Evolutionary conservation across 2,113 vertebrate genomes (phyloP), one percentile per base, ranked within the genome.

Genomic region (Trematocara stigmaticum): DNA sequence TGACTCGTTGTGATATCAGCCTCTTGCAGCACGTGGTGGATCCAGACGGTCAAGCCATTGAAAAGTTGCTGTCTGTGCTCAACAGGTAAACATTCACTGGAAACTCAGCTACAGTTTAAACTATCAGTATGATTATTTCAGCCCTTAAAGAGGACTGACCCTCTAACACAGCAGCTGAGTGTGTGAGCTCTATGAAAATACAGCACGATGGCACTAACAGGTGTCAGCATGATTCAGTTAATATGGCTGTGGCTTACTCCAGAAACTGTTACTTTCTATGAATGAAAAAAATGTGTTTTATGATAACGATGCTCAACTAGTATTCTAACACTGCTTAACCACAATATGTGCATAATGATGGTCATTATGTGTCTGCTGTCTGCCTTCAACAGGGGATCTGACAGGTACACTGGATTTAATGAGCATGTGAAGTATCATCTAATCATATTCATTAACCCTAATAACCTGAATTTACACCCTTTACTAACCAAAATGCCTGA

Each of bases 1-100:
- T 93, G 29, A 59, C 85, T 23, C 93, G 94, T n/a, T 95, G 90
- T 85, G 91, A 95, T 6, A 81, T 95, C 87, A 78, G 53, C n/a
- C 85, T 96, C 29, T 81, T 96, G 23, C 92, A 93, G 86, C 34
- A 88, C 1, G 94, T 96, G 34, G 78, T 71, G 5, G 94, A 94
- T 55, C 6, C 88, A 3, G 9, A 84, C 0, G 81, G 85, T 9
- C 11, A 4, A 35, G 89, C 64, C 42, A 38, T 92, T 42, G 7
- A 23, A 1, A 2, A 4, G 4, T 47, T 95, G 80, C 3, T 95
- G 79, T 1, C 12, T 0, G 6, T 83, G 1, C 88, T 96, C 82
- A 95, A 94, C 89, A 94, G 94, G 94, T 95, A 69, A 45, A 45
- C 20, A 45, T 26, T 71, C 1, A 1, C 64, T 23, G 38, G 20